Percentiles rank a stretch among this genome's conserved stretches.
phyloP scores from a whole-genome alignment of 1,140 invertebrate genomes.

The Tigriopus japonicus region DNA sequence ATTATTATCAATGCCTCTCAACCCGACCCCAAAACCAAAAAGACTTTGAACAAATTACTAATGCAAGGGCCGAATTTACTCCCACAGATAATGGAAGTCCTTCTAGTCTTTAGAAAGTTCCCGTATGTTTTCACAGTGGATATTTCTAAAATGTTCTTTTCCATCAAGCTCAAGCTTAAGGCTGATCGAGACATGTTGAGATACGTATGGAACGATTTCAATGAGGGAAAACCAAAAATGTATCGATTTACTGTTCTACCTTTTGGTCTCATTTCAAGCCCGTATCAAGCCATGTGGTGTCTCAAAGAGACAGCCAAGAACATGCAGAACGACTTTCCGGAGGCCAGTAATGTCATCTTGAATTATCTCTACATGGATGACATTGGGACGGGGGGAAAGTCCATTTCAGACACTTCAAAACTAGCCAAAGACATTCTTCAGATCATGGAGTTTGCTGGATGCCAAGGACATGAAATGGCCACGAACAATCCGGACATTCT shows the following conservation, averaged over 20 bases:
- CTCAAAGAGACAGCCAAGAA: constrained; percentile 2
- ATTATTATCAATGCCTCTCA: not conserved
- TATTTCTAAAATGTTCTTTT: constrained; percentile 3
- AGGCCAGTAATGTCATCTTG: not conserved
- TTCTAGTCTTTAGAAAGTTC: not conserved
- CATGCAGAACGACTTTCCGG: too few species aligned
- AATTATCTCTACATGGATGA: not conserved
- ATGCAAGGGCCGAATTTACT: not conserved
- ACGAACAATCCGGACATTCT: not conserved
- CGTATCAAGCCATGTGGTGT: too few species aligned
- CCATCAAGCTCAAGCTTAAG: not conserved
- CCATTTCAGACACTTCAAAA: too few species aligned
- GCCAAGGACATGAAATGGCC: not conserved
- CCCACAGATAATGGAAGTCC: not conserved
- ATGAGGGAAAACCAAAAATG: not conserved
- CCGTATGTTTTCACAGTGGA: not conserved
- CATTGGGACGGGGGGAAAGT: not conserved
- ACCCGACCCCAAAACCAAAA: not conserved
- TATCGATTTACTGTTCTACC: not conserved
- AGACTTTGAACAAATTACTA: not conserved
- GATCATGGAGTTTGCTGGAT: not conserved
- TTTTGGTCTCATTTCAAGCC: not conserved
- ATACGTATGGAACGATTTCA: not conserved
- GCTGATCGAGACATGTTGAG: not conserved
- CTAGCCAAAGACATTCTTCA: not conserved